Conservation (phyloP, 23 tunicate species). For the Styela clava region DNA sequence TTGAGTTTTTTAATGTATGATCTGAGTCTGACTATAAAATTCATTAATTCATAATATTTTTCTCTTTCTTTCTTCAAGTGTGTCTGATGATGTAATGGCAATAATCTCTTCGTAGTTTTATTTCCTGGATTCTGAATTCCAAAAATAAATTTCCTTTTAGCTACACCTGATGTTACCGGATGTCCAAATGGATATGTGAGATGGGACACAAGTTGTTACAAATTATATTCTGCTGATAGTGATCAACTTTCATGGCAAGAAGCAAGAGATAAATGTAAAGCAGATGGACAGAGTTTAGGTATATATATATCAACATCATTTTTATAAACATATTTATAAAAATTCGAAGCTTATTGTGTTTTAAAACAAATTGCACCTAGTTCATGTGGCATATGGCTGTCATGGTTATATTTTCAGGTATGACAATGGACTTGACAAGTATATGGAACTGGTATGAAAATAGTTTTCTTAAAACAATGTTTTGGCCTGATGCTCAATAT, state of each 20-base stretch:
- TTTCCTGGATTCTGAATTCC: too few relatives aligned
- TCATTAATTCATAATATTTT: too few relatives aligned
- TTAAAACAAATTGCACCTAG: not conserved
- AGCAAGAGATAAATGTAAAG: conserved; percentile 45
- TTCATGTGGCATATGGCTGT: not conserved
- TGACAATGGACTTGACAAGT: conserved; percentile 62
- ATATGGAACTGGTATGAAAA: conserved; percentile 81
- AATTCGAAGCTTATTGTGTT: not conserved
- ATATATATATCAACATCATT: not conserved
- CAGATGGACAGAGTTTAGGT: conserved; percentile 34
- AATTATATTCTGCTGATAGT: conserved; percentile 26
- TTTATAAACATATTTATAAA: not conserved
- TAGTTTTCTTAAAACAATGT: conserved; percentile 31
- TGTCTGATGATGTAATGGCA: too few relatives aligned
- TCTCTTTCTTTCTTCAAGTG: too few relatives aligned
- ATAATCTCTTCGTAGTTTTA: too few relatives aligned
- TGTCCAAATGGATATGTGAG: conserved; percentile 63
- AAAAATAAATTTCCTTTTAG: too few relatives aligned
- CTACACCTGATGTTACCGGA: conserved; percentile 10
- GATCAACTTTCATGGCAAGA: conserved; percentile 49
- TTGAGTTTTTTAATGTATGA: too few relatives aligned
- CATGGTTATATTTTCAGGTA: conserved; percentile 24
- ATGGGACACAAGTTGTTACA: conserved; percentile 86
- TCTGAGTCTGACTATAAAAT: too few relatives aligned
- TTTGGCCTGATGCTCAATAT: conserved; percentile 68